Evolutionary conservation across 2,113 vertebrate species (phyloP).

Genomic region (Sterna hirundo): DNA sequence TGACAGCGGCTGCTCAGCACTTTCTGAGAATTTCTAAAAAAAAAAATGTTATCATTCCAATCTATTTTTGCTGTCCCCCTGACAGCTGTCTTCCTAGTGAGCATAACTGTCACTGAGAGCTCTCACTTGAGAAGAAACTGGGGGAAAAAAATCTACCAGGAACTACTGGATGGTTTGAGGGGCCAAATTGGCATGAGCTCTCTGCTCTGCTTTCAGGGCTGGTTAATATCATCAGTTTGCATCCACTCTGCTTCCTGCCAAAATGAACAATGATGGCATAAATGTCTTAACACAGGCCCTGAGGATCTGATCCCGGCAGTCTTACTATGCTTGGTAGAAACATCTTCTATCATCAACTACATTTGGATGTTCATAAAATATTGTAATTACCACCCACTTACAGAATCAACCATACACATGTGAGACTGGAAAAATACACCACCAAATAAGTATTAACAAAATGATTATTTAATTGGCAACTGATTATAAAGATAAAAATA

Average conservation of each 20-base stretch:
- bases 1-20: conserved; percentile 7
- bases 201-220: neutral
- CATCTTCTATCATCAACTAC: neutral
- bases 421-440: neutral
- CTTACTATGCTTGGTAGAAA: neutral
- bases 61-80: conserved; percentile 37
- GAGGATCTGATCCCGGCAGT: neutral
- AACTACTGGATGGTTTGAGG: neutral
- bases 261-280: neutral
- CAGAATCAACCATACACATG: neutral
- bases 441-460: neutral
- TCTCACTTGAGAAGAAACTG: neutral
- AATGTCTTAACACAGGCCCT: neutral
- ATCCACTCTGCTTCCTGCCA: neutral
- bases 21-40: conserved; percentile 24
- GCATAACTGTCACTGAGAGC: conserved; percentile 15
- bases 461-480: neutral
- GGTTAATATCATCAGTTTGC: neutral
- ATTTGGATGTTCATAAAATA: neutral
- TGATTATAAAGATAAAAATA: neutral
- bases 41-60: neutral
- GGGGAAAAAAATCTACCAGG: neutral
- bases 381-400: neutral
- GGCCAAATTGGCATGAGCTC: neutral
- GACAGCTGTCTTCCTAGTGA: conserved; percentile 32